Base-by-base conservation (phyloP, 2,113 vertebrate genomes). In the Propithecus coquereli region DNA sequence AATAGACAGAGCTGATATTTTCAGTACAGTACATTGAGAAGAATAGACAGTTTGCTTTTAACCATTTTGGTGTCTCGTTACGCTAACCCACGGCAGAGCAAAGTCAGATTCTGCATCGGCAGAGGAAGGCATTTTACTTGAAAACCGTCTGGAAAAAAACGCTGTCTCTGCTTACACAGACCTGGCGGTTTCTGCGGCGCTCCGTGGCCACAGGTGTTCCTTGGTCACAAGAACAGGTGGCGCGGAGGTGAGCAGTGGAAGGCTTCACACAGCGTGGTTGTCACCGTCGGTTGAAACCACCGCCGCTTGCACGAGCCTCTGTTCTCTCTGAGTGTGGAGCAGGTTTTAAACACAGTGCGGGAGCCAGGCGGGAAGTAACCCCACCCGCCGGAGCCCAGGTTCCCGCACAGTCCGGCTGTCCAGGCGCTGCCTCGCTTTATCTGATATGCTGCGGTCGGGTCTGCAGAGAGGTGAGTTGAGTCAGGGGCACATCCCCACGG, bases 361-460 rank as follows among this genome's bases (percentile, higher is more conserved):
- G 40, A 74, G 65, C 11, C 66, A 61, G 65, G 13, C 20, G 23
- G 40, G 43, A 50, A 47, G n/a, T 6, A 4, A 79, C 14, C 14
- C 27, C 14, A 6, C 40, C 43, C 1, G 14, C 3, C 0, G 5
- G 14, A 8, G 3, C 8, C 34, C n/a, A 20, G 27, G 20, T 32
- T 27, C 40, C 6, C 11, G 4, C 0, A 5, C 0, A 0, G 37
- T 9, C 6, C 13, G 6, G 50, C 71, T 22, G 7, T 2, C 0
- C 1, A 20, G 43, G 22, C 6, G 20, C 27, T 59, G 3, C 34
- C 79, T 79, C 17, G 10, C 4, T 34, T 3, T 6, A 7, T 4
- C 34, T 68, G 68, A 45, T 1, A 9, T 12, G 1, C 4, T 30
- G 30, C 61, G 47, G 47, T 50, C 45, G 5, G 16, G 3, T n/a